Percentiles rank a stretch among this genome's conserved stretches.
Conservation (phyloP, 2,888 invertebrate genomes). For the Thecocarcelia acutangulata region DNA sequence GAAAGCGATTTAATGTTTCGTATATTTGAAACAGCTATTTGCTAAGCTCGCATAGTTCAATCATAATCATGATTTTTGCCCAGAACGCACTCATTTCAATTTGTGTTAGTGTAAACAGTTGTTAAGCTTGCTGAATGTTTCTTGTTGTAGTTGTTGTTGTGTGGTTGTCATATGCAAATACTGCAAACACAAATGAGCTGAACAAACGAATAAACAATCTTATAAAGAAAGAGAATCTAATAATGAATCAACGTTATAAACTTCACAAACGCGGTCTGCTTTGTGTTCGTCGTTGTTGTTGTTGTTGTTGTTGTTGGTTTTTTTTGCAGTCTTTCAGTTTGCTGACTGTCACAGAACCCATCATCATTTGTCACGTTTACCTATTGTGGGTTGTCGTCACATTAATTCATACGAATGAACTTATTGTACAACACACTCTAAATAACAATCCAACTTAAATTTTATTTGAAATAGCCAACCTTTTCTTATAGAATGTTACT, state of each 20-base stretch:
- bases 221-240: conserved; percentile 37
- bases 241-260: conserved; percentile 53
- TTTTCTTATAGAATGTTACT: neutral
- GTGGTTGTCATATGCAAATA: conserved; percentile 56
- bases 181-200: conserved; percentile 16
- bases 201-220: conserved; percentile 16
- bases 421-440: conserved; percentile 29
- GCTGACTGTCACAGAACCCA: conserved; percentile 50
- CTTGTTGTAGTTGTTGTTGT: conserved; percentile 8
- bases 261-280: conserved; percentile 48
- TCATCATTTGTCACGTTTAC: conserved; percentile 64
- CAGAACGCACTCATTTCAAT: neutral
- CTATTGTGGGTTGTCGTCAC: conserved; percentile 59
- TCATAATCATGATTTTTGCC: too few relatives aligned
- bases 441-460: conserved; percentile 39
- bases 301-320: too few relatives aligned
- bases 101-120: conserved; percentile 13
- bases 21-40: too few relatives aligned
- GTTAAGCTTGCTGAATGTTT: conserved; percentile 2
- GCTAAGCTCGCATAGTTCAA: too few relatives aligned
- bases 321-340: too few relatives aligned
- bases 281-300: conserved; percentile 16
- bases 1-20: too few relatives aligned
- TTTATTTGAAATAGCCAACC: conserved; percentile 18
- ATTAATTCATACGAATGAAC: conserved; percentile 50